Evolutionary conservation across 2,113 vertebrate genomes (phyloP).

Genomic region (Stictonetta naevosa): DNA sequence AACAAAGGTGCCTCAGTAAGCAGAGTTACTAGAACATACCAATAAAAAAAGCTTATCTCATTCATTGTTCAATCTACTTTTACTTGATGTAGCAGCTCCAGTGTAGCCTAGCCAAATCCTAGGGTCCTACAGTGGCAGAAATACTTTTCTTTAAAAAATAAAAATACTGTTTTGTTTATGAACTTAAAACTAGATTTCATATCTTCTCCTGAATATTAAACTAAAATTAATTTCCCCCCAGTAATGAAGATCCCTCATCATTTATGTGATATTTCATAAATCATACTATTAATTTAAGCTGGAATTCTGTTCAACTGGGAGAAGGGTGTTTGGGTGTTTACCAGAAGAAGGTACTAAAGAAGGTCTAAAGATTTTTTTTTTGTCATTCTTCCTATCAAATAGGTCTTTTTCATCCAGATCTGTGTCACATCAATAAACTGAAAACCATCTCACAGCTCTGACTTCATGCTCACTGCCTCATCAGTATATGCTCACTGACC

Average conservation of each 20-base stretch:
- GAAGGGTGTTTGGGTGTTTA: neutral
- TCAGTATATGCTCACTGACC: conserved; percentile 5
- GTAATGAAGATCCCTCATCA: neutral
- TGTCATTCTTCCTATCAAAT: neutral
- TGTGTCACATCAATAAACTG: neutral
- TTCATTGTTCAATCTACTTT: neutral
- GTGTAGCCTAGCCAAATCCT: neutral
- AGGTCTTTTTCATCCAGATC: neutral
- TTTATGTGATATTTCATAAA: neutral
- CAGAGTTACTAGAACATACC: neutral
- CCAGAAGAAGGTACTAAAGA: neutral
- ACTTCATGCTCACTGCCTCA: neutral
- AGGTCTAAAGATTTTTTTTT: neutral
- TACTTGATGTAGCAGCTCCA: neutral
- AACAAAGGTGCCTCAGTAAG: neutral
- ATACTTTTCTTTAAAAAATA: neutral
- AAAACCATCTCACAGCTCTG: neutral
- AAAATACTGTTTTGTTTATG: neutral
- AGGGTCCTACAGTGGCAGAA: neutral
- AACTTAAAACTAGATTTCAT: neutral
- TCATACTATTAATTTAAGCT: neutral
- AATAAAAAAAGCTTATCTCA: neutral
- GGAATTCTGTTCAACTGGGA: neutral
- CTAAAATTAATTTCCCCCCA: neutral
- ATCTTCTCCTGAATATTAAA: neutral